Base-by-base conservation (phyloP, 2,113 vertebrate genomes). In the Sceloporus undulatus region DNA sequence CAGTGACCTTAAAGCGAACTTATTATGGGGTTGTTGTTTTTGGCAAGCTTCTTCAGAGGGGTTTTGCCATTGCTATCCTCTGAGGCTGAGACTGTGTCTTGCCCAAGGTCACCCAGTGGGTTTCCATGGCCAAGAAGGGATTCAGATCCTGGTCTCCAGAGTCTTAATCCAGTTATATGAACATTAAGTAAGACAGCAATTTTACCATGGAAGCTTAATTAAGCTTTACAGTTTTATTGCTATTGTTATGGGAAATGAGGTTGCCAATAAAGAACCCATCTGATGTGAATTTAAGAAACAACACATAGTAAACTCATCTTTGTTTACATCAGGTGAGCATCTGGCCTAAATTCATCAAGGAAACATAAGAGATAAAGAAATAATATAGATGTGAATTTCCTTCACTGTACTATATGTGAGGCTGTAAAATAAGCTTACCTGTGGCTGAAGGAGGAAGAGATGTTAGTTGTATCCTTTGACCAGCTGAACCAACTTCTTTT, bases 401-500 rank as follows among this genome's bases (percentile, higher is more conserved):
- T 66, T 10, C 27, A 54, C 59, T 21, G 48, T 1, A 29, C 1
- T 71, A 29, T 29, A 29, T 71, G 42, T 19, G 21, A 76, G 10
- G 70, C 65, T 54, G 5, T 79, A 38, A 16, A 42, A 10, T 8
- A n/a, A 25, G 29, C 97, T 94, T 96, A 99, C 98, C 98, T 75
- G 97, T 89, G 80, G 97, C 90, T 54, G 97, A 92, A 11, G 96
- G 93, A 77, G 95, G 97, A 52, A 98, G 91, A 68, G 98, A 97
- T 27, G 98, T 98, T 0, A 99, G 96, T 76, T 99, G 98, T 94
- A 99, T 98, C 93, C 98, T 97, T 90, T 99, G 99, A 85, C 98
- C 98, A 85, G 98, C 96, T 40, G 98, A 98, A 80, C 98, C 98
- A 91, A 98, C 97, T 94, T 99, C 98, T 94, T 98, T 99, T 96